These are phyloP conservation scores for Furcifer pardalis DNA, from an alignment of 2,797 vertebrate species.

Conservation along the genomic window DNA sequence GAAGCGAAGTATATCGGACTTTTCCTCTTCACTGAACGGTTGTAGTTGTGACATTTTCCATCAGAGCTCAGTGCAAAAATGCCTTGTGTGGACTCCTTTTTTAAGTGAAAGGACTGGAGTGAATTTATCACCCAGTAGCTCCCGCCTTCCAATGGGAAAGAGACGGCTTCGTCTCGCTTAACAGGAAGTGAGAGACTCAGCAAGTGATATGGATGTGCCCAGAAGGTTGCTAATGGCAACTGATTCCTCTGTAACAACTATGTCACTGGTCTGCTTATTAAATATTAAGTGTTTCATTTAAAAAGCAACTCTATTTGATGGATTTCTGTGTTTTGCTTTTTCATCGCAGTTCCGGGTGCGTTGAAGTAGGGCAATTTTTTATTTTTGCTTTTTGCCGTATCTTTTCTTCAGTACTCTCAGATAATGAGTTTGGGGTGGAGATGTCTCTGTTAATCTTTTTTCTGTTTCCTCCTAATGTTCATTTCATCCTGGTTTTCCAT, in stretches of 20 bases:
- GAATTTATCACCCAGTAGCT: constrained; percentile 45
- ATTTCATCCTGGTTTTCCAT: not conserved
- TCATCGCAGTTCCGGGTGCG: not conserved
- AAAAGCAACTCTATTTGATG: constrained; percentile 31
- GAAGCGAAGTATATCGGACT: not conserved
- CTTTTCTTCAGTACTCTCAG: not conserved
- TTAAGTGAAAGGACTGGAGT: not conserved
- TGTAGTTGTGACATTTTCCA: no score
- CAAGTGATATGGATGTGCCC: constrained; percentile 1
- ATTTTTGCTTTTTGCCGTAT: not conserved
- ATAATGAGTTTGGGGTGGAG: not conserved
- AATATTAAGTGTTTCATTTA: constrained; percentile 52
- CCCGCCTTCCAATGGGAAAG: constrained; percentile 31
- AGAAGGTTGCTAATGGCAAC: constrained; percentile 12
- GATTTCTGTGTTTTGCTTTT: constrained; percentile 26
- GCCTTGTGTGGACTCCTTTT: constrained; percentile 15
- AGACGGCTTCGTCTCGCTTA: constrained; percentile 30
- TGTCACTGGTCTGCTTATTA: constrained; percentile 27
- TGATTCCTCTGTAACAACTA: not conserved
- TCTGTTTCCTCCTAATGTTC: not conserved
- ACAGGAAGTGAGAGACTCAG: not conserved
- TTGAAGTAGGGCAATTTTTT: not conserved
- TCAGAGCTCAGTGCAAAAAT: constrained; percentile 43
- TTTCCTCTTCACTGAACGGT: constrained; percentile 3
- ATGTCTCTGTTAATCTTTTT: not conserved